Percentiles rank a stretch among this genome's conserved stretches.
These are phyloP conservation scores for Ladona fulva DNA, from an alignment of 1,140 invertebrate genomes.

Conservation along the genomic window DNA sequence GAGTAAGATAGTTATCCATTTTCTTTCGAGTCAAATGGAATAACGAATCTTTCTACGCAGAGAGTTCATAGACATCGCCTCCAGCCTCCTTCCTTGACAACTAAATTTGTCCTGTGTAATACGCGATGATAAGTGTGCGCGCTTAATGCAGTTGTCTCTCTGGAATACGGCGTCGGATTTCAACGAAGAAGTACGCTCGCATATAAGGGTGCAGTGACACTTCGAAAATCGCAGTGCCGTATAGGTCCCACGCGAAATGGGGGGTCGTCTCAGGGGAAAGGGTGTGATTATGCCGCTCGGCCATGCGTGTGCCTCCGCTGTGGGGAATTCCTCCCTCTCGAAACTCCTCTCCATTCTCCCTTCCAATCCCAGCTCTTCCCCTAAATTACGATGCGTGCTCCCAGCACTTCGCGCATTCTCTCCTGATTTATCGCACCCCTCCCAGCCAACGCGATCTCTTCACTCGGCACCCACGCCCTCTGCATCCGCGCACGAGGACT, in stretches of 20 bases:
- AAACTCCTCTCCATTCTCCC: neutral
- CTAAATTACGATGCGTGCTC: constrained; percentile 8
- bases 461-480: neutral
- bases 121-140: too few species aligned
- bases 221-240: too few species aligned
- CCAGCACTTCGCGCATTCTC: neutral
- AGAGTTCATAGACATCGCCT: too few species aligned
- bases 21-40: too few species aligned
- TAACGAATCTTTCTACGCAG: too few species aligned
- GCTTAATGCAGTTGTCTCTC: too few species aligned
- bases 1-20: too few species aligned
- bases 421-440: neutral
- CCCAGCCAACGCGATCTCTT: neutral
- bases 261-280: neutral
- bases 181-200: too few species aligned
- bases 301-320: neutral
- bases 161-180: too few species aligned
- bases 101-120: too few species aligned
- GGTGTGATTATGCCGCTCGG: neutral
- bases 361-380: neutral
- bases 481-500: neutral
- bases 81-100: too few species aligned
- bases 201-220: too few species aligned
- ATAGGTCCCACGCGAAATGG: neutral
- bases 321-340: neutral